Conservation (phyloP, 2,113 vertebrate species). For the Tapirus terrestris region DNA sequence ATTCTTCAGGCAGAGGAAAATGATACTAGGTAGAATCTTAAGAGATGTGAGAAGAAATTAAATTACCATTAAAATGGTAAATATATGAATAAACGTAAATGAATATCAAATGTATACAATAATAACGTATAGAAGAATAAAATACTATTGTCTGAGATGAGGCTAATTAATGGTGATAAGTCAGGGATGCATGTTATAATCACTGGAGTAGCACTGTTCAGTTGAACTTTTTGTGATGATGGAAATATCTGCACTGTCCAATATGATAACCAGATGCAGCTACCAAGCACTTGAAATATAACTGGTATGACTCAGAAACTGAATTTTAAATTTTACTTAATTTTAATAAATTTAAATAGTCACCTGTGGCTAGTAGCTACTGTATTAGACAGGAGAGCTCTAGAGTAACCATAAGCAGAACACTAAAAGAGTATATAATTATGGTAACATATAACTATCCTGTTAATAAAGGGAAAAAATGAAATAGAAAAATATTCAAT, state of each 20-base stretch:
- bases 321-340: no score
- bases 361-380: no score
- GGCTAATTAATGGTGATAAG: neutral
- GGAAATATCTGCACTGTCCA: neutral
- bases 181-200: neutral
- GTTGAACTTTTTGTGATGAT: neutral
- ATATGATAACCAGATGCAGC: no score
- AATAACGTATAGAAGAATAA: neutral
- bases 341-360: no score
- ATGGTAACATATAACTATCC: neutral
- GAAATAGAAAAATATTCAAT: neutral
- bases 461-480: neutral
- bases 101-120: neutral
- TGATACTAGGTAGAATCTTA: neutral
- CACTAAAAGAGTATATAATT: neutral
- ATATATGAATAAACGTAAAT: neutral
- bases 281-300: no score
- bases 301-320: no score
- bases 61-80: neutral
- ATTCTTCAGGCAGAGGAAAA: neutral
- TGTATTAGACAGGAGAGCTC: neutral
- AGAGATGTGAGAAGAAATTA: neutral
- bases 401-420: neutral
- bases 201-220: neutral
- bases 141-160: neutral